phyloP scores from a whole-genome alignment of 1,140 invertebrate species.

The Liolophura sinensis region DNA sequence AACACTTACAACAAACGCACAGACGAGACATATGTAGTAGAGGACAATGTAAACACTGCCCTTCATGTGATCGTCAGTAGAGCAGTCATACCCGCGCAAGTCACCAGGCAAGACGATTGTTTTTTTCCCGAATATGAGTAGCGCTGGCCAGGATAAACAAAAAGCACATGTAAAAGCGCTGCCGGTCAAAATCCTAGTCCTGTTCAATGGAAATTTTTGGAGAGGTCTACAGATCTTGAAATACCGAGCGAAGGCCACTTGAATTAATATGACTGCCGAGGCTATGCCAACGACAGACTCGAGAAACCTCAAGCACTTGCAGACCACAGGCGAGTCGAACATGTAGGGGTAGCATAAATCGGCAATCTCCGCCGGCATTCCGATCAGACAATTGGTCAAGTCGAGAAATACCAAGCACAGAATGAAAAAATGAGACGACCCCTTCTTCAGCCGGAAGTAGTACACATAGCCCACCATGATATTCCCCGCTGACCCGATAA shows the following conservation, averaged over 20 bases:
- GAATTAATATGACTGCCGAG: slow-evolving; percentile 44
- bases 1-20: slow-evolving; percentile 40
- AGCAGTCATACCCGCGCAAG: slow-evolving; percentile 42
- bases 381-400: slow-evolving; percentile 46
- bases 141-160: slow-evolving; percentile 41
- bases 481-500: slow-evolving; percentile 21
- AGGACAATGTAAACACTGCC: slow-evolving; percentile 40
- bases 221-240: slow-evolving; percentile 46
- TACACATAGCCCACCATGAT: slow-evolving; percentile 20
- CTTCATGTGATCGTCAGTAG: slow-evolving; percentile 44
- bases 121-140: slow-evolving; percentile 42
- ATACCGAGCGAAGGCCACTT: slow-evolving; percentile 48
- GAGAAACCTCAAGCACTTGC: slow-evolving; percentile 44
- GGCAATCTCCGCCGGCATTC: slow-evolving; percentile 52
- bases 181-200: slow-evolving; percentile 37
- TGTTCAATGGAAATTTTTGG: slow-evolving; percentile 35
- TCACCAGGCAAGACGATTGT: slow-evolving; percentile 28
- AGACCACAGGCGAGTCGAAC: slow-evolving; percentile 46
- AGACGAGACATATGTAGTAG: slow-evolving; percentile 47
- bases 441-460: slow-evolving; percentile 34
- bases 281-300: slow-evolving; percentile 48
- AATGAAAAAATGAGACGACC: slow-evolving; percentile 51
- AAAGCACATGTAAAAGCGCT: slow-evolving; percentile 38
- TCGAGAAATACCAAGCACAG: slow-evolving; percentile 44
- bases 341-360: slow-evolving; percentile 49